A percentile compares a stretch with the other conserved stretches of the same genome.
These are phyloP conservation scores for Pristionchus arcanus DNA, from an alignment of 2,888 invertebrate species.

Conservation along the genomic window DNA sequence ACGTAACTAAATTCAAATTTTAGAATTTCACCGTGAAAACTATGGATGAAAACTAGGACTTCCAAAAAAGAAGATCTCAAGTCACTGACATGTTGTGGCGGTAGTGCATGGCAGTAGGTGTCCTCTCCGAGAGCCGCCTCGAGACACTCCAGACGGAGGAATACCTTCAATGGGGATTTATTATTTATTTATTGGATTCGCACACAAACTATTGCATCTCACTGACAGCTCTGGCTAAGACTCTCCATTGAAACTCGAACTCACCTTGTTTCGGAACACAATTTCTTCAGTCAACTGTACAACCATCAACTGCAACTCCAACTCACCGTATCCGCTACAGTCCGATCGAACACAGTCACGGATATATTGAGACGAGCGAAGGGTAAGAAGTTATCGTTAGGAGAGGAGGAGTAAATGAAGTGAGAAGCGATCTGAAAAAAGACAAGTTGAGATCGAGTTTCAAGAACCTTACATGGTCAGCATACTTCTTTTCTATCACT, in stretches of 20 bases:
- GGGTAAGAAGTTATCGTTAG: slow-evolving; percentile 11
- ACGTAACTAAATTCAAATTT: too few relatives aligned
- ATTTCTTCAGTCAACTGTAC: not conserved
- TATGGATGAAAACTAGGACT: too few relatives aligned
- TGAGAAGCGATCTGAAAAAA: slow-evolving; percentile 37
- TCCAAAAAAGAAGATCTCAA: not conserved
- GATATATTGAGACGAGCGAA: slow-evolving; percentile 52
- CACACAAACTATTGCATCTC: not conserved
- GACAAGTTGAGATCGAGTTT: not conserved
- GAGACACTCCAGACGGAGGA: slow-evolving; percentile 68
- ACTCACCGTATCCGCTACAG: slow-evolving; percentile 6
- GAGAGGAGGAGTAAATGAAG: not conserved
- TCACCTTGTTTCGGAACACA: not conserved
- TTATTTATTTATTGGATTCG: not conserved
- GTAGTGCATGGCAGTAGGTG: slow-evolving; percentile 69
- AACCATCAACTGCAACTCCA: not conserved
- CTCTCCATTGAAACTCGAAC: too few relatives aligned
- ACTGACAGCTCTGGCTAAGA: too few relatives aligned
- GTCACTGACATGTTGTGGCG: slow-evolving; percentile 20
- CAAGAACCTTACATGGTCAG: not conserved
- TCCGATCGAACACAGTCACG: slow-evolving; percentile 40
- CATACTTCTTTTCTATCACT: not conserved
- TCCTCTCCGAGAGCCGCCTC: slow-evolving; percentile 67
- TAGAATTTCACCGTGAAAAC: too few relatives aligned
- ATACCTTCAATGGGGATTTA: slow-evolving; percentile 57